Conservation (phyloP, 2,888 invertebrate species). For the Volucella inflata region DNA sequence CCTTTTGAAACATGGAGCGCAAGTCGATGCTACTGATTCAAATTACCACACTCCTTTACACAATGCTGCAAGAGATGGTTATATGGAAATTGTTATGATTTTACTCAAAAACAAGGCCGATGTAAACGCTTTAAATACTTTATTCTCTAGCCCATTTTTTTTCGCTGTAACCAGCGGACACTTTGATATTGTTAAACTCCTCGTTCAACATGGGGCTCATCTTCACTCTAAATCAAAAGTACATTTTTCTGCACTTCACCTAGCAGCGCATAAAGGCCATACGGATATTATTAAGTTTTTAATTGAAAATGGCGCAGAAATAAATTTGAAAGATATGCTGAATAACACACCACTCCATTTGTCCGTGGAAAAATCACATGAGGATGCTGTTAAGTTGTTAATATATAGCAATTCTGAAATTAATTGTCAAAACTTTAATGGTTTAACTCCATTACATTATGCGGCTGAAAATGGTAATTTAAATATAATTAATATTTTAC, state of each 20-base stretch:
- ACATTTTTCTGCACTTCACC: constrained; percentile 20
- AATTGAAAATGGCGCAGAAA: constrained; percentile 17
- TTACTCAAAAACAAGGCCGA: constrained; percentile 22
- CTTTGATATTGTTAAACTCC: constrained; percentile 13
- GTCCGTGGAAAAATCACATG: constrained; percentile 3
- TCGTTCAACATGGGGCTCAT: constrained; percentile 23
- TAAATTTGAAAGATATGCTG: constrained; percentile 17
- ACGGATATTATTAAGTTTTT: constrained; percentile 19
- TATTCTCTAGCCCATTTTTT: constrained; percentile 8
- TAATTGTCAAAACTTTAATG: background rate
- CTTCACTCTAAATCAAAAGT: constrained; percentile 11
- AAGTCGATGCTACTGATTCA: constrained; percentile 7
- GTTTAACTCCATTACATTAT: constrained; percentile 21
- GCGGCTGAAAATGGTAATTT: constrained; percentile 24
- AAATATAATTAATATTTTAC: constrained; percentile 23
- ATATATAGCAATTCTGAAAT: constrained; percentile 1
- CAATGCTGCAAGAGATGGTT: constrained; percentile 9
- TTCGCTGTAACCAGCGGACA: background rate
- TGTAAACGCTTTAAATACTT: background rate
- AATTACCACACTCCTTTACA: constrained; percentile 16
- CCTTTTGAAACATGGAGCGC: constrained; percentile 29
- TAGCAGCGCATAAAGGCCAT: constrained; percentile 24
- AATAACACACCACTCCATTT: constrained; percentile 24
- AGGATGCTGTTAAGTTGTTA: constrained; percentile 14
- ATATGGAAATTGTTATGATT: background rate